phyloP scores from a whole-genome alignment of 1,140 invertebrate species.

The Drosophila repletoides region DNA sequence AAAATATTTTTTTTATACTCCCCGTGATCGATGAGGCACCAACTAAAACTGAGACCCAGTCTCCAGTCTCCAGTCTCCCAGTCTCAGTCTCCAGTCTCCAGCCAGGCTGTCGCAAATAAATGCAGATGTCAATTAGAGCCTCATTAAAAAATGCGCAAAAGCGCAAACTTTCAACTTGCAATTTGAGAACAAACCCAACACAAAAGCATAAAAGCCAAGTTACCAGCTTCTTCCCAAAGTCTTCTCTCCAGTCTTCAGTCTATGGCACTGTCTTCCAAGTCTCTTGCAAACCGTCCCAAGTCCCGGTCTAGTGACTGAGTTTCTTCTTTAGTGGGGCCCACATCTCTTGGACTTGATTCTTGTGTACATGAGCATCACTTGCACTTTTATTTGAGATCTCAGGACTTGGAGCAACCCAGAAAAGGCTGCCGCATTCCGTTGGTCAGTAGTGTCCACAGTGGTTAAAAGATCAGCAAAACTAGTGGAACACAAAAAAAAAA shows the following conservation, averaged over 20 bases:
- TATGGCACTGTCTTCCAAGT: background rate
- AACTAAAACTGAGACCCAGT: background rate
- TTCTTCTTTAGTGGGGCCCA: conserved; percentile 13
- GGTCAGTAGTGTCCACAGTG: conserved; percentile 13
- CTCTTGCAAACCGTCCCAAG: conserved; percentile 3
- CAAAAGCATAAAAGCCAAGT: conserved; percentile 35
- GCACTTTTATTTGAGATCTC: conserved; percentile 67
- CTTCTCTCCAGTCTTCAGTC: background rate
- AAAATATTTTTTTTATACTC: conserved; percentile 73
- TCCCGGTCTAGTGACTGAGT: conserved; percentile 47
- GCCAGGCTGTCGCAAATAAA: conserved; percentile 65
- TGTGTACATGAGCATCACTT: conserved; percentile 75
- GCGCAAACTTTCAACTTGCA: conserved; percentile 49
- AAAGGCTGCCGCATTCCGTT: conserved; percentile 38
- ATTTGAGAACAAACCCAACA: conserved; percentile 39
- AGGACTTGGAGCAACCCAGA: conserved; percentile 8
- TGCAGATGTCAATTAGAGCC: conserved; percentile 82
- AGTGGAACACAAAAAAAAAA: no score
- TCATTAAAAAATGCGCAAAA: conserved; percentile 77
- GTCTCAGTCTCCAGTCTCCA: background rate
- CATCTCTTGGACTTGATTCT: background rate
- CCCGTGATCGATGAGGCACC: conserved; percentile 67
- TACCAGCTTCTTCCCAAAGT: conserved; percentile 7
- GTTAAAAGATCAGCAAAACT: background rate
- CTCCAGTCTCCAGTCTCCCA: background rate